These are phyloP conservation scores for Olivierus martensii DNA, from an alignment of 1,140 invertebrate species.

Conservation along the genomic window DNA sequence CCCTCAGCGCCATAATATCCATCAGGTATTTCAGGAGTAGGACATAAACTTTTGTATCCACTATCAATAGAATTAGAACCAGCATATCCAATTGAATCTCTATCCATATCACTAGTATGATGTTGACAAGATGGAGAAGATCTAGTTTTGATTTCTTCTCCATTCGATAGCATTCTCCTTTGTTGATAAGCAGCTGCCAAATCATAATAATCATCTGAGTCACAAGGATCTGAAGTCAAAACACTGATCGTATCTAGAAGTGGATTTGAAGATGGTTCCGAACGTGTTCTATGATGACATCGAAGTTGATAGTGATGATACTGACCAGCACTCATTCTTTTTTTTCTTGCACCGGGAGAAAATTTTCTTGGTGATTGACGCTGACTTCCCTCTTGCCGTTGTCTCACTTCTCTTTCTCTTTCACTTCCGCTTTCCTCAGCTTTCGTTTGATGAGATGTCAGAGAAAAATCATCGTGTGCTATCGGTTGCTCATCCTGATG, in stretches of 20 bases:
- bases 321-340: neutral
- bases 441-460: too few relatives aligned
- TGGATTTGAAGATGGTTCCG: slow-evolving; percentile 22
- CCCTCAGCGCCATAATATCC: slow-evolving; percentile 10
- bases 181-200: slow-evolving; percentile 10
- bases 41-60: slow-evolving; percentile 33
- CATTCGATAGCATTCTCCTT: slow-evolving; percentile 9
- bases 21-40: slow-evolving; percentile 31
- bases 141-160: neutral
- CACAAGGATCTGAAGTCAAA: slow-evolving; percentile 21
- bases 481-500: neutral
- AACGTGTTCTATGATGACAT: neutral
- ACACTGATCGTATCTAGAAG: slow-evolving; percentile 30
- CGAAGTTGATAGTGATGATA: slow-evolving; percentile 8
- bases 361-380: neutral
- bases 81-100: slow-evolving; percentile 29
- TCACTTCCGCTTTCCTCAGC: too few relatives aligned
- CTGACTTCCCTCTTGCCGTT: too few relatives aligned
- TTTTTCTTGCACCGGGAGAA: neutral
- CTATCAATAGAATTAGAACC: slow-evolving; percentile 32
- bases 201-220: slow-evolving; percentile 25
- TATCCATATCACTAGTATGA: slow-evolving; percentile 21
- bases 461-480: too few relatives aligned
- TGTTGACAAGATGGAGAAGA: neutral
- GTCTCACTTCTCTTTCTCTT: too few relatives aligned